Percentiles rank a stretch among this genome's conserved stretches.
phyloP scores from a whole-genome alignment of 2,888 invertebrate genomes.

The Baronia brevicornis region DNA sequence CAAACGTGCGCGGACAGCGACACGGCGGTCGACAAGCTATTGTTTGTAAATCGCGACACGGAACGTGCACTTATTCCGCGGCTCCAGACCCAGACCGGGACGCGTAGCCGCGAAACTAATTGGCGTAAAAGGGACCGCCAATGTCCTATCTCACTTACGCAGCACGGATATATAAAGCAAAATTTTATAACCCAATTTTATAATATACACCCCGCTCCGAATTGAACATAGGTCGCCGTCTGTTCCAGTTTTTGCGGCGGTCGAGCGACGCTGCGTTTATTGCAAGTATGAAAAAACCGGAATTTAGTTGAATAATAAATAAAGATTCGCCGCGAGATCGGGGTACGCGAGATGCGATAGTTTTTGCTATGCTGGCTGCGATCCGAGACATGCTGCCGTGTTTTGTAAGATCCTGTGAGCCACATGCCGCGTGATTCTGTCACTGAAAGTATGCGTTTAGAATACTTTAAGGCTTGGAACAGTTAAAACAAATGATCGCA shows the following conservation, averaged over 20 bases:
- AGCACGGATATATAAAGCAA: constrained; percentile 34
- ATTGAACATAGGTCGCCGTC: constrained; percentile 30
- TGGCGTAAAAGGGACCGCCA: constrained; percentile 30
- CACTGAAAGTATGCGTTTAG: constrained; percentile 26
- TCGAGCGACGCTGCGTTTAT: constrained; percentile 35
- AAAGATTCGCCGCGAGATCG: constrained; percentile 31
- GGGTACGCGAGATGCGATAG: constrained; percentile 38
- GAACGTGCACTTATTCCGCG: constrained; percentile 42
- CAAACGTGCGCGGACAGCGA: constrained; percentile 51
- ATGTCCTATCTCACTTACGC: constrained; percentile 23
- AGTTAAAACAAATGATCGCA: too few species aligned
- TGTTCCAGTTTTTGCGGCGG: constrained; percentile 33
- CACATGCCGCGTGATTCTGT: constrained; percentile 28
- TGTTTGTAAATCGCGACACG: constrained; percentile 70
- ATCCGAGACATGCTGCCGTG: constrained; percentile 27
- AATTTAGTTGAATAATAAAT: constrained; percentile 43
- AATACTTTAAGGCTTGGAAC: constrained; percentile 10
- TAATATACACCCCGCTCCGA: constrained; percentile 29
- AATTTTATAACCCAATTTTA: constrained; percentile 42
- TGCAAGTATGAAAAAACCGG: constrained; percentile 37
- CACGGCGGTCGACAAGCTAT: constrained; percentile 65
- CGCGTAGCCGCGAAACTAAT: constrained; percentile 11
- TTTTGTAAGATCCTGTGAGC: constrained; percentile 30
- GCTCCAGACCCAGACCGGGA: constrained; percentile 24
- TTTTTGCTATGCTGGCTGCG: constrained; percentile 38